Evolutionary conservation across 2,113 vertebrate species (phyloP).

Genomic region (Gasterosteus nipponicus): DNA sequence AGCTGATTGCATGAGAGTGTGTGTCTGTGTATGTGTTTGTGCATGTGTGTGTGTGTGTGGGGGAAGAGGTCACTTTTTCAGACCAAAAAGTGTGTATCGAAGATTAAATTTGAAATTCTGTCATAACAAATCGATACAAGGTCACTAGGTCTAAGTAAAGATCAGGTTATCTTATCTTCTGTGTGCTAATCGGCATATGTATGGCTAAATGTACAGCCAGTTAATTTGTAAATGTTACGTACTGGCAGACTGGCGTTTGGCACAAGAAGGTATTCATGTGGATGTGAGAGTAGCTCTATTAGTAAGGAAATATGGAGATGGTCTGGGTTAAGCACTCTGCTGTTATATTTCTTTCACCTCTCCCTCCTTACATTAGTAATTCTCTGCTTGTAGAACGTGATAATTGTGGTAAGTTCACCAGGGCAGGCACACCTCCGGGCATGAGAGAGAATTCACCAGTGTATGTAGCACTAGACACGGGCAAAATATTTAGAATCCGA

Average conservation of each 20-base stretch:
- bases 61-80: slow-evolving; percentile 30
- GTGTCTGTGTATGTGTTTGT: not conserved
- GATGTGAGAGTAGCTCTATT: not conserved
- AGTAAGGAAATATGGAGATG: not conserved
- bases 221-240: slow-evolving; percentile 4
- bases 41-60: not conserved
- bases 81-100: slow-evolving; percentile 37
- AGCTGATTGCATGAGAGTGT: slow-evolving; percentile 23
- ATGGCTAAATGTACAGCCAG: not conserved
- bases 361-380: slow-evolving; percentile 3
- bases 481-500: not conserved
- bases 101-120: slow-evolving; percentile 57
- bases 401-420: slow-evolving; percentile 43
- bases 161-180: slow-evolving; percentile 12
- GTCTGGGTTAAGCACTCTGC: not conserved
- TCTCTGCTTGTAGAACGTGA: slow-evolving; percentile 32
- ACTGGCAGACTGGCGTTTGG: slow-evolving; percentile 9
- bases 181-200: slow-evolving; percentile 4
- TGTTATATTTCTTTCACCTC: slow-evolving; percentile 7
- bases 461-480: not conserved
- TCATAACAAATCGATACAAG: slow-evolving; percentile 47
- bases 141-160: slow-evolving; percentile 39
- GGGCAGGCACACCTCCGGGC: slow-evolving; percentile 34
- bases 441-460: slow-evolving; percentile 17
- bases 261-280: slow-evolving; percentile 2